Base-by-base conservation (phyloP, 2,113 vertebrate species). In the Andinoacara biseriatus region DNA sequence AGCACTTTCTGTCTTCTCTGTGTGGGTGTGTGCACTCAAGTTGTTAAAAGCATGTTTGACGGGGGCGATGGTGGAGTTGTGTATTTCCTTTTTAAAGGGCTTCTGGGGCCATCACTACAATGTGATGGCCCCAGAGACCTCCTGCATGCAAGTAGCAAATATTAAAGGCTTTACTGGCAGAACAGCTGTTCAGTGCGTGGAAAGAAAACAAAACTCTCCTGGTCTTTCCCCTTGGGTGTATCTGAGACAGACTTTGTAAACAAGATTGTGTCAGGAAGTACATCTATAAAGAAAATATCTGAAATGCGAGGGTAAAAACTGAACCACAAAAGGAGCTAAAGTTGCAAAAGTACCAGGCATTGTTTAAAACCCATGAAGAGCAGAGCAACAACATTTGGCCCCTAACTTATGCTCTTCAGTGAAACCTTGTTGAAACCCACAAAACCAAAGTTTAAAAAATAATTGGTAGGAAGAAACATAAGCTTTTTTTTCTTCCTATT, bases 171-270 rank as follows among this genome's bases (percentile, higher is more conserved):
- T 89, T 90, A 81, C 80, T 74, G 91, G 78, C 78, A 85, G 79
- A 93, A 92, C 94, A 95, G 92, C 93, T 95, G 95, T 85, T 31
- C 76, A 81, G 77, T 61, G 63, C 88, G 46, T 3, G 18, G 63
- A 57, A 85, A 75, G 63, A 81, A 90, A 88, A 87, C 69, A 80
- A 78, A 85, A 74, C 63, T 78, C 78, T 82, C 22, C n/a, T 35
- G 59, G 52, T 38, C 63, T 56, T 69, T 74, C 69, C 78, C 80
- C 84, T 67, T 58, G 78, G 85, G 60, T 76, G 84, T 85, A 65
- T 86, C 61, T 9, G 60, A 58, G 63, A 63, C 81, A 78, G 59
- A 56, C 10, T 59, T 54, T 18, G 57, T 76, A 86, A 87, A 83
- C 81, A 90, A 79, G 61, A 60, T 26, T 29, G 49, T 67, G 77